A percentile compares a stretch with the other conserved stretches of the same genome.
phyloP scores from a whole-genome alignment of 1,140 invertebrate genomes.

The Saccostrea cuccullata region DNA sequence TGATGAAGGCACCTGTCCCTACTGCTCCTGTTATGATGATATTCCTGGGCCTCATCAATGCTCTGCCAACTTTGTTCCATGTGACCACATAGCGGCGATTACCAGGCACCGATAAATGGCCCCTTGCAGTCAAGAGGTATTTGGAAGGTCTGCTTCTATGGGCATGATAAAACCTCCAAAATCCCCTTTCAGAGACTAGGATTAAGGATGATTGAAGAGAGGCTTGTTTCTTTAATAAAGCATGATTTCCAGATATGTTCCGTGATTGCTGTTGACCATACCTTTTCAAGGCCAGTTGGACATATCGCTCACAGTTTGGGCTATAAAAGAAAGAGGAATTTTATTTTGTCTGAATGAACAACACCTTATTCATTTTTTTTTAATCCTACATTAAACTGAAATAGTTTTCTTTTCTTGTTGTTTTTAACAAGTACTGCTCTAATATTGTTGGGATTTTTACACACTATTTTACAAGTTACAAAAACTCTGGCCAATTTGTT shows the following conservation, averaged over 20 bases:
- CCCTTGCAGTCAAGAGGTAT: neutral
- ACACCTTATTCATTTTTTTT: no score
- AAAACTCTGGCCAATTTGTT: no score
- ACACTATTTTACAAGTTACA: no score
- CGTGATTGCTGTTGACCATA: slow-evolving; percentile 19
- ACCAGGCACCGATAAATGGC: neutral
- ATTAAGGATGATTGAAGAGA: neutral
- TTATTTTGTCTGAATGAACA: no score
- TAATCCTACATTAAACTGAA: no score
- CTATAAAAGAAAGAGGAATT: neutral
- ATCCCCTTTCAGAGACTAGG: neutral
- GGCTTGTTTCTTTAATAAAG: neutral
- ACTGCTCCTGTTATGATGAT: slow-evolving; percentile 6
- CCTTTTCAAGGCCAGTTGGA: neutral
- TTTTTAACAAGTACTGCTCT: no score
- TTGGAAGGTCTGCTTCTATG: neutral
- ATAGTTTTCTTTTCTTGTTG: no score
- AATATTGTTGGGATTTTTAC: no score
- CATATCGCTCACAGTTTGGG: neutral
- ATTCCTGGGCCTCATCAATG: neutral
- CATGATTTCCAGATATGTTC: slow-evolving; percentile 4
- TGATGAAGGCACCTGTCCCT: neutral
- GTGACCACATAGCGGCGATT: neutral
- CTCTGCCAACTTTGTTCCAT: neutral
- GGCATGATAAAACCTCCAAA: slow-evolving; percentile 26